These are phyloP conservation scores for Cryptocheilus praepositus DNA, from an alignment of 2,888 invertebrate genomes.

Conservation along the genomic window DNA sequence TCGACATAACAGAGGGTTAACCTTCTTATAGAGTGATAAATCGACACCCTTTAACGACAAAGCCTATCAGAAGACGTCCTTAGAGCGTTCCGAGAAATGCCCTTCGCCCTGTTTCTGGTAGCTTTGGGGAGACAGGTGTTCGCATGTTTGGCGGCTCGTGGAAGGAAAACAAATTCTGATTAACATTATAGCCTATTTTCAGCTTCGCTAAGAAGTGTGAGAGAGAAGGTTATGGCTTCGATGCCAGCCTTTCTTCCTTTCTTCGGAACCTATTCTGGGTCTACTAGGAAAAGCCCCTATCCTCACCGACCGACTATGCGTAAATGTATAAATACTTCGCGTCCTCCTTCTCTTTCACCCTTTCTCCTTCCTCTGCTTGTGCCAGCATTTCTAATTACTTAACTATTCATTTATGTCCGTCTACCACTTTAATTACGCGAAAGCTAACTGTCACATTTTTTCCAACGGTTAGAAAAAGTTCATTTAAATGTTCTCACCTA, in stretches of 20 bases:
- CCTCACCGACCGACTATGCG: conserved; percentile 49
- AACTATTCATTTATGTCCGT: conserved; percentile 6
- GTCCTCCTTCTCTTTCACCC: conserved; percentile 1
- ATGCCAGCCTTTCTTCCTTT: conserved; percentile 1
- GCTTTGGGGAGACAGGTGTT: conserved; percentile 47
- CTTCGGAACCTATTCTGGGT: conserved; percentile 64
- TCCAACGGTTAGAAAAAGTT: too few species aligned
- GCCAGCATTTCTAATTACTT: conserved; percentile 8
- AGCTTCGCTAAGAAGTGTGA: neutral
- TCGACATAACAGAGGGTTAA: too few species aligned
- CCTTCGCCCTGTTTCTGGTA: neutral
- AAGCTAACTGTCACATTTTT: too few species aligned
- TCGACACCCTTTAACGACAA: too few species aligned
- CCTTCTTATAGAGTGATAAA: too few species aligned
- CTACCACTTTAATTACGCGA: conserved; percentile 8
- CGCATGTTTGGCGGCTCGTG: conserved; percentile 33
- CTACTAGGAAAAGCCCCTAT: conserved; percentile 65
- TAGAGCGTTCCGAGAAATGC: conserved; percentile 31
- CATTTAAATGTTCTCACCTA: too few species aligned
- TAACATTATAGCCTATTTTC: conserved; percentile 36
- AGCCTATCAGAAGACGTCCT: neutral
- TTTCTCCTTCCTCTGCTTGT: conserved; percentile 13
- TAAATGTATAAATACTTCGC: conserved; percentile 54
- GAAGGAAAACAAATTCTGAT: conserved; percentile 53
- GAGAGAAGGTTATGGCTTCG: conserved; percentile 10